phyloP scores from a whole-genome alignment of 2,888 invertebrate species.

The Nomada flava region DNA sequence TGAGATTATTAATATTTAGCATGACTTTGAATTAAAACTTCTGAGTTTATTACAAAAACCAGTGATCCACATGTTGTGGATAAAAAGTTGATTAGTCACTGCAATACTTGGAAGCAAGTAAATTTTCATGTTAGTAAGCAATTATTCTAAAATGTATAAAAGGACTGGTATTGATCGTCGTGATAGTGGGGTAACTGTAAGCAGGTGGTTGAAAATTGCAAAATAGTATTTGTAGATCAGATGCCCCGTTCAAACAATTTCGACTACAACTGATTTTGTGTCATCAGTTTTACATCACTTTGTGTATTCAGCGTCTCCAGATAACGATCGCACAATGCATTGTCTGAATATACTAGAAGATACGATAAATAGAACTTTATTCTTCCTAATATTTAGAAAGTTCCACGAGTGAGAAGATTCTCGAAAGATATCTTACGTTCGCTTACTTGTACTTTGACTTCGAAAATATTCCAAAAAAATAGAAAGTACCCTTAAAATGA shows the following conservation, averaged over 20 bases:
- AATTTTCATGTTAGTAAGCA: not conserved
- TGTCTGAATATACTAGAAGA: not conserved
- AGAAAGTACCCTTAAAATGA: no score
- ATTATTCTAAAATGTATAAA: not conserved
- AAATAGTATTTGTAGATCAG: not conserved
- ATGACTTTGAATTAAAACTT: not conserved
- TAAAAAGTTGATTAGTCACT: not conserved
- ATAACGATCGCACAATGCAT: not conserved
- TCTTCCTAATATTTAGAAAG: not conserved
- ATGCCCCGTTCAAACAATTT: not conserved
- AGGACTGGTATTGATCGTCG: not conserved
- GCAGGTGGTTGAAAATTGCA: not conserved
- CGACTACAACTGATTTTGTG: not conserved
- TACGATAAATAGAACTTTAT: not conserved
- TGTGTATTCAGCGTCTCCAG: not conserved
- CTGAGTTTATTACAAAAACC: not conserved
- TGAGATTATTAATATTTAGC: constrained; percentile 1
- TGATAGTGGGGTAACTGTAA: not conserved
- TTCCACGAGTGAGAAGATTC: no score
- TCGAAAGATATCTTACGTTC: no score
- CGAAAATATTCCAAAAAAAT: no score
- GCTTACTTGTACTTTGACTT: no score
- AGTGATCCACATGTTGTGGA: not conserved
- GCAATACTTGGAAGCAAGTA: not conserved
- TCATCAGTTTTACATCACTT: not conserved